These are phyloP conservation scores for Bradypodion pumilum DNA, from an alignment of 2,797 vertebrate species.

Conservation along the genomic window DNA sequence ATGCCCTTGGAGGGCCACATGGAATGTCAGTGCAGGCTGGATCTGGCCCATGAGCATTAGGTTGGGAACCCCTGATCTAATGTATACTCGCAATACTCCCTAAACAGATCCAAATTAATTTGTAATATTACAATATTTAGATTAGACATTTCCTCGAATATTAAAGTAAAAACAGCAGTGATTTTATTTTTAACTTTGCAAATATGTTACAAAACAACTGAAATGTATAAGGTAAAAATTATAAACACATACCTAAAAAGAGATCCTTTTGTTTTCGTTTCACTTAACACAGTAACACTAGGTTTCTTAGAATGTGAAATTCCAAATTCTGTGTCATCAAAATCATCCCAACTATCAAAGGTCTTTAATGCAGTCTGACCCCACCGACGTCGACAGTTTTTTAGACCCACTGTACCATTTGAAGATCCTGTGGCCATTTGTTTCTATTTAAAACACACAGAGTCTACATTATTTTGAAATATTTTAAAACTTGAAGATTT, in stretches of 20 bases:
- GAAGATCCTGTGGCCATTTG: constrained; percentile 70
- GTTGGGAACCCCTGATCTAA: too few relatives aligned
- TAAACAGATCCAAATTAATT: not conserved
- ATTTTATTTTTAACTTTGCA: not conserved
- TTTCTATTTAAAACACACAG: constrained; percentile 74
- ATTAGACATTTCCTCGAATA: not conserved
- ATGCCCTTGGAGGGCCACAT: too few relatives aligned
- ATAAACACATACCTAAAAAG: constrained; percentile 72
- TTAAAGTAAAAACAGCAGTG: not conserved
- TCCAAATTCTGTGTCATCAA: constrained; percentile 81
- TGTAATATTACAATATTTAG: not conserved
- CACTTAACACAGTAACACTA: constrained; percentile 81
- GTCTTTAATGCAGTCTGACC: constrained; percentile 85
- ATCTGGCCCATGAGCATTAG: too few relatives aligned
- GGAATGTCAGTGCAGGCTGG: too few relatives aligned
- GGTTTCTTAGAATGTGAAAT: constrained; percentile 90
- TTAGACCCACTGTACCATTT: constrained; percentile 74
- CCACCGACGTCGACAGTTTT: constrained; percentile 89
- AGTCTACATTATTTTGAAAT: not conserved
- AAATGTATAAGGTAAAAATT: not conserved
- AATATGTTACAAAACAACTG: not conserved
- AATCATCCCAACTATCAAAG: constrained; percentile 88
- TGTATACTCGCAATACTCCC: not conserved
- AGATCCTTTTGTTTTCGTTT: constrained; percentile 79
- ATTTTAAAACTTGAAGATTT: constrained; percentile 12